Conservation (phyloP, 2,113 vertebrate genomes). For the Brachyistius frenatus region DNA sequence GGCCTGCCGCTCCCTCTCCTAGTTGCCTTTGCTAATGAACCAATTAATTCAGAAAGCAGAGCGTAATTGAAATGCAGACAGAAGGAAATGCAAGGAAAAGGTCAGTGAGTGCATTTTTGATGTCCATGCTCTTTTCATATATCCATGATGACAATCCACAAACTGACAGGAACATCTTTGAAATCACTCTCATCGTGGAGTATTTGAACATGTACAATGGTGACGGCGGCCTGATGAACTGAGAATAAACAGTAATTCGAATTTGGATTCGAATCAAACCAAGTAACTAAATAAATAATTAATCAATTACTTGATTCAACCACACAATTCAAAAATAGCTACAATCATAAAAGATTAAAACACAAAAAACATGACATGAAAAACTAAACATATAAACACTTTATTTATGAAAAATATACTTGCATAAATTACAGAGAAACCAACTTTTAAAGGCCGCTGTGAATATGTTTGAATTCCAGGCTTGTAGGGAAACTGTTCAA, state of each 20-base stretch:
- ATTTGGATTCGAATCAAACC: neutral
- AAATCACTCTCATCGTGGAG: constrained; percentile 44
- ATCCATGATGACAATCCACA: constrained; percentile 26
- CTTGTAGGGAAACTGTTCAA: too few species aligned
- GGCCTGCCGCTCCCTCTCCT: constrained; percentile 16
- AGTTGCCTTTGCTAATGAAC: constrained; percentile 68
- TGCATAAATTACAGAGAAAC: too few species aligned
- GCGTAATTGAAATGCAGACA: constrained; percentile 62
- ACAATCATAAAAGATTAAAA: neutral
- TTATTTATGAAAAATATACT: too few species aligned
- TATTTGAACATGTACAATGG: constrained; percentile 68
- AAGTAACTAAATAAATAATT: neutral
- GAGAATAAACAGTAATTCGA: constrained; percentile 23
- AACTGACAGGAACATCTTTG: constrained; percentile 44
- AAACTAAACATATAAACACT: neutral
- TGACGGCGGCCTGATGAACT: constrained; percentile 38
- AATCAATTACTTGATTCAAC: constrained; percentile 1
- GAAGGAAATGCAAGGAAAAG: constrained; percentile 55
- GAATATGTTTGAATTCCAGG: too few species aligned
- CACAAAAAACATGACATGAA: neutral
- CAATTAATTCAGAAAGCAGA: constrained; percentile 75
- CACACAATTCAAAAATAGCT: neutral
- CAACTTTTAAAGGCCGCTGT: too few species aligned
- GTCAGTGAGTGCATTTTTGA: constrained; percentile 59
- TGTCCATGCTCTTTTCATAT: constrained; percentile 45